A percentile compares a stretch with the other conserved stretches of the same genome.
These are phyloP conservation scores for Silurus meridionalis DNA, from an alignment of 2,113 vertebrate genomes.

Conservation along the genomic window DNA sequence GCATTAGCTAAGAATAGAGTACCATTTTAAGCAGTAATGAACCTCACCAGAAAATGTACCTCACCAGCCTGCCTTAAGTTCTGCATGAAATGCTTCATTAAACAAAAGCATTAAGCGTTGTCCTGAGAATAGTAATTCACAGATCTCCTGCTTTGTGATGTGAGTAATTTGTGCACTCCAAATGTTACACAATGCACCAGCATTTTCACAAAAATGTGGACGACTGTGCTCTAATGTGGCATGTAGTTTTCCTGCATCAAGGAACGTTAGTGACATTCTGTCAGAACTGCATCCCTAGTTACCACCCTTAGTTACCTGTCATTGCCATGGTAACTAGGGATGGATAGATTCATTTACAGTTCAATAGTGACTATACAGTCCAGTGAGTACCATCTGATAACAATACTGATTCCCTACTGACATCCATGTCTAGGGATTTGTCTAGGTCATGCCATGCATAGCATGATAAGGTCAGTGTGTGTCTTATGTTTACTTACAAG, in stretches of 20 bases:
- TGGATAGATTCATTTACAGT: neutral
- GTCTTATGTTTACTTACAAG: neutral
- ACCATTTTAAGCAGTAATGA: neutral
- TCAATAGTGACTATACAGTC: neutral
- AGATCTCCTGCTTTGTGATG: neutral
- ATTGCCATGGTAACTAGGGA: conserved; percentile 20
- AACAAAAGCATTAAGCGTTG: neutral
- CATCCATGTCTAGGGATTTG: neutral
- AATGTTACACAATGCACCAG: neutral
- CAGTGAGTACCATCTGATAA: neutral
- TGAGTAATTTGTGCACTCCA: neutral
- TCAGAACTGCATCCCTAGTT: conserved; percentile 10
- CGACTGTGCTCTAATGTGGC: neutral
- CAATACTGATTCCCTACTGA: neutral
- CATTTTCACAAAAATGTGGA: neutral
- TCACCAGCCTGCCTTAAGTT: neutral
- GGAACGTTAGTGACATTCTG: neutral
- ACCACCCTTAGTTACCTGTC: conserved; percentile 18
- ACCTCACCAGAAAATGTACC: neutral
- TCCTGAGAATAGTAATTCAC: neutral
- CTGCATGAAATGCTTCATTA: neutral
- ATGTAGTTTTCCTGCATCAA: neutral
- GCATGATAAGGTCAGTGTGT: neutral
- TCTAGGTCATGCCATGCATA: neutral
- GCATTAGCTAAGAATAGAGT: neutral